Percentiles rank a stretch among this genome's conserved stretches.
Evolutionary conservation across 2,113 vertebrate genomes (phyloP).

Genomic region (Ameiurus melas): DNA sequence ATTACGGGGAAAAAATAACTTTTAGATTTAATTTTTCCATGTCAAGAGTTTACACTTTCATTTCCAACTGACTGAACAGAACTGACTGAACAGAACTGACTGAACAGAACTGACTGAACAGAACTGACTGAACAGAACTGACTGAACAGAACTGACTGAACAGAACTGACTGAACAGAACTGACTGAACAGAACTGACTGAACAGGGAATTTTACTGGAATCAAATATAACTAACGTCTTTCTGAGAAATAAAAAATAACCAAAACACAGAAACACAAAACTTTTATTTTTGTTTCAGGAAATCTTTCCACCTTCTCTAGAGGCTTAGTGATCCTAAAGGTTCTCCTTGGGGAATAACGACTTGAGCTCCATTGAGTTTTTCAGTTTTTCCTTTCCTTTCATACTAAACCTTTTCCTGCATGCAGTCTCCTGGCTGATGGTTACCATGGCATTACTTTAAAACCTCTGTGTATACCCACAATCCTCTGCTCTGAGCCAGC

Average conservation of each 20-base stretch:
- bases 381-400: not conserved
- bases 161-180: no score
- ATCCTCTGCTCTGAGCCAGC: constrained; percentile 37
- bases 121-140: no score
- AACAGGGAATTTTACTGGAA: not conserved
- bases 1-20: no score
- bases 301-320: not conserved
- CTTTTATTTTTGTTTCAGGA: not conserved
- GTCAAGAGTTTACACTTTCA: no score
- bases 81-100: no score
- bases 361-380: not conserved
- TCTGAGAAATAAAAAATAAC: not conserved
- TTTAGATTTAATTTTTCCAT: no score
- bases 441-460: constrained; percentile 47
- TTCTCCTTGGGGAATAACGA: no score
- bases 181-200: no score
- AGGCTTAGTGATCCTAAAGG: not conserved
- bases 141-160: no score
- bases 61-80: no score
- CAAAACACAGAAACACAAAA: not conserved
- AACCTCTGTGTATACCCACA: constrained; percentile 51
- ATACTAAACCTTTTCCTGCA: constrained; percentile 19
- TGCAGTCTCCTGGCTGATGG: constrained; percentile 29
- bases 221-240: not conserved
- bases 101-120: no score